phyloP scores from a whole-genome alignment of 1,140 invertebrate species.

The Drosophila willistoni region DNA sequence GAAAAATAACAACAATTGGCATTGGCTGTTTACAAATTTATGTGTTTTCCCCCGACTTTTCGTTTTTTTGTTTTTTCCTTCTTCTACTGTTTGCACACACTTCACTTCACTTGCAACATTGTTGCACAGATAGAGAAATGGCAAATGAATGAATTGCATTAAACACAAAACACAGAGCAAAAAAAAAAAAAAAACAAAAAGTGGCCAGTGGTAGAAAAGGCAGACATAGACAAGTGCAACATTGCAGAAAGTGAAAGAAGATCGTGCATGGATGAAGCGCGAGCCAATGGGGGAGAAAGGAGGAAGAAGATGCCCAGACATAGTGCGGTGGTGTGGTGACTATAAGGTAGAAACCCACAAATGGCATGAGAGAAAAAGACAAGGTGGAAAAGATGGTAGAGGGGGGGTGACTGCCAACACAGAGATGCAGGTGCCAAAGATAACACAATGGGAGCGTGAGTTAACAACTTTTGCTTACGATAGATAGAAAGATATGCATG shows the following conservation, averaged over 20 bases:
- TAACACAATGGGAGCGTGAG: slow-evolving; percentile 64
- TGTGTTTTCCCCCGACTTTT: background rate
- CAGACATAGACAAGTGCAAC: slow-evolving; percentile 51
- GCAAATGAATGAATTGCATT: slow-evolving; percentile 5
- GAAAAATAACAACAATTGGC: slow-evolving; percentile 36
- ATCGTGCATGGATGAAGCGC: slow-evolving; percentile 43
- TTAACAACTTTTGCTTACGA: slow-evolving; percentile 48
- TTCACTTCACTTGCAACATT: slow-evolving; percentile 35
- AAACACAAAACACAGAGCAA: slow-evolving; percentile 26
- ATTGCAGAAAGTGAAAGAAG: slow-evolving; percentile 77
- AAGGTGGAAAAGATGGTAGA: too few relatives aligned
- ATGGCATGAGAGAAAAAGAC: background rate
- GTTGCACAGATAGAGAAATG: slow-evolving; percentile 26
- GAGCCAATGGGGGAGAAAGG: background rate
- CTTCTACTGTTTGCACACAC: background rate
- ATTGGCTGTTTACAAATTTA: slow-evolving; percentile 12
- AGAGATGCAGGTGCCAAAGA: slow-evolving; percentile 34
- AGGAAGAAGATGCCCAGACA: slow-evolving; percentile 11
- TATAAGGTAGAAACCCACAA: slow-evolving; percentile 2
- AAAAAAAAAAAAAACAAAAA: slow-evolving; percentile 28
- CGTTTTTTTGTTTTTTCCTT: background rate
- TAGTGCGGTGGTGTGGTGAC: slow-evolving; percentile 7
- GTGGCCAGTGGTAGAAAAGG: slow-evolving; percentile 36
- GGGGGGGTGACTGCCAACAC: background rate
- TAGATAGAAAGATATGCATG: background rate